Evolutionary conservation across 1,140 invertebrate species (phyloP), one percentile per base, ranked within the genome.

Genomic region (Panulirus ornatus): DNA sequence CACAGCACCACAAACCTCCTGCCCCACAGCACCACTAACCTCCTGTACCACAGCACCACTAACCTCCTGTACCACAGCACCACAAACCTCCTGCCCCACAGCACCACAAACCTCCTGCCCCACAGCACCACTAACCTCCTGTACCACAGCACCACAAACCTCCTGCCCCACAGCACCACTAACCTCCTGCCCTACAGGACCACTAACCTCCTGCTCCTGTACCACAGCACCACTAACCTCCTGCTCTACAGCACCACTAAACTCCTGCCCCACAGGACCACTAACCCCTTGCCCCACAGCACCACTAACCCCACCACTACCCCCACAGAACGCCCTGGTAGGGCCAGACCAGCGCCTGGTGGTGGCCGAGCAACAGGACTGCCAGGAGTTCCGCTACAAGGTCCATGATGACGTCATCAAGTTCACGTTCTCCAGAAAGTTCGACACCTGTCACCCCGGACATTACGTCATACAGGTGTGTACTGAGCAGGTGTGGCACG

Each of bases 361-460:
- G 36, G 93, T 95, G 11, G 98, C 99, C 91, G 91, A 94, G 0
- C 95, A 96, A 51, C 97, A 99, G 94, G 96, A 99, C 93, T 99
- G 98, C 92, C 93, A 96, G 19, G 94, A 95, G 38, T 97, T 97
- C 92, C 51, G 95, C 95, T 71, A 89, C 70, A 89, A 89, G 44
- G 22, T 42, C 89, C 93, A 95, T 5, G 95, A 95, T 27, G 96
- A 95, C 92, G 95, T 98, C 93, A 95, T 96, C 0, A 89, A 89
- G 19, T 83, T 89, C 44, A 89, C 87, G 16, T 99, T 98, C 93
- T 94, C 95, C 3, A 95, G 98, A 84, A 96, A 96, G 93, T 99
- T 99, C 93, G 97, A 98, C 91, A 99, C 98, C 8, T 99, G 98
- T 93, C 98, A 99, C 93, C 94, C 95, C 16, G 94, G 96, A 30